A percentile compares a stretch with the other conserved stretches of the same genome.
phyloP scores from a whole-genome alignment of 2,797 vertebrate genomes.

The Cryptoprocta ferox region DNA sequence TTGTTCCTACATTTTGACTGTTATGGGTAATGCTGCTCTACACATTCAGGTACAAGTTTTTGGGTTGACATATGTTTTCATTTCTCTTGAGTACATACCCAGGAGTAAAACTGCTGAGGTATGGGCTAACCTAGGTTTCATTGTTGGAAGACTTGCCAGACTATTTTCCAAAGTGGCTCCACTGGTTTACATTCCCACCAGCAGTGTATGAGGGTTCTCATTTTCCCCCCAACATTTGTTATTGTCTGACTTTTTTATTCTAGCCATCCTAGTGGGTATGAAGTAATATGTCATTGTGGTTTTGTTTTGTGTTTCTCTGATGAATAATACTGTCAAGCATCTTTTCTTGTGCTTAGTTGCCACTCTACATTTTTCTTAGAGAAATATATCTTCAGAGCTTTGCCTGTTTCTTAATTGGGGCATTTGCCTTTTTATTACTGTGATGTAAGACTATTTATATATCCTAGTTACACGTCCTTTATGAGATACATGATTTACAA shows the following conservation, averaged over 20 bases:
- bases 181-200: not conserved
- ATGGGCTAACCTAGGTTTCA: not conserved
- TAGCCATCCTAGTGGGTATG: not conserved
- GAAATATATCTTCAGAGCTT: not conserved
- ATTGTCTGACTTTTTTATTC: not conserved
- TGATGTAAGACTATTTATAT: not conserved
- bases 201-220: not conserved
- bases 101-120: not conserved
- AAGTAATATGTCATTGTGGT: not conserved
- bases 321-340: not conserved
- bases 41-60: not conserved
- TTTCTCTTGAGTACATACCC: not conserved
- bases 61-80: not conserved
- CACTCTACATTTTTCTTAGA: not conserved
- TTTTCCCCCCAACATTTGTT: not conserved
- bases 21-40: not conserved
- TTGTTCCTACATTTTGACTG: not conserved
- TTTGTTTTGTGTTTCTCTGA: not conserved
- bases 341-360: not conserved
- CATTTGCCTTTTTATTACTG: not conserved
- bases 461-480: not conserved
- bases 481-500: not conserved
- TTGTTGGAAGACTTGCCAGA: not conserved
- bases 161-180: not conserved
- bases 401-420: not conserved